These are phyloP conservation scores for Dioctria linearis DNA, from an alignment of 2,888 invertebrate species.

Conservation along the genomic window DNA sequence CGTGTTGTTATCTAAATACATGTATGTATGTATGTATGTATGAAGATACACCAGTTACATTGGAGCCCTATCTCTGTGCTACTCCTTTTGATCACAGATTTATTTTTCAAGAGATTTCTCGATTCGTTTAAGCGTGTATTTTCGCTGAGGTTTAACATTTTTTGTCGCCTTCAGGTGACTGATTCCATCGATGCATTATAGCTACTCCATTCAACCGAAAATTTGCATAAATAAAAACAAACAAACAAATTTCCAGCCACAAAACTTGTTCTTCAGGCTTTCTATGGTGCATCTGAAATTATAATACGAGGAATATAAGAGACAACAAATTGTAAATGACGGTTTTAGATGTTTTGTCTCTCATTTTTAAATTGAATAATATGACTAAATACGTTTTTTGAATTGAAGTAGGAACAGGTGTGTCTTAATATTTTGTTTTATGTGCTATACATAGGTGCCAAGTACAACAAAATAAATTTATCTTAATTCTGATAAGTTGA, in stretches of 20 bases:
- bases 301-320: background rate
- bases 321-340: background rate
- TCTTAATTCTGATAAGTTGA: too few relatives aligned
- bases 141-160: conserved; percentile 31
- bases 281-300: background rate
- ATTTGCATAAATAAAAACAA: conserved; percentile 43
- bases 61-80: conserved; percentile 21
- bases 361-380: too few relatives aligned
- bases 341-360: too few relatives aligned
- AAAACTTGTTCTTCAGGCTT: background rate
- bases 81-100: conserved; percentile 28
- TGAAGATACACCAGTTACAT: background rate
- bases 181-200: conserved; percentile 8
- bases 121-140: background rate
- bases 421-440: too few relatives aligned
- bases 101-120: conserved; percentile 19
- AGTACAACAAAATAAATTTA: too few relatives aligned
- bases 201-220: conserved; percentile 17
- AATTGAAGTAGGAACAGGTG: too few relatives aligned
- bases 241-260: conserved; percentile 5
- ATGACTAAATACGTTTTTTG: too few relatives aligned
- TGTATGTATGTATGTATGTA: background rate
- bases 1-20: conserved; percentile 6
- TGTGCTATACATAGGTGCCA: too few relatives aligned
- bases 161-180: conserved; percentile 45